phyloP scores from a whole-genome alignment of 2,797 vertebrate species.

The Remorina albescens region DNA sequence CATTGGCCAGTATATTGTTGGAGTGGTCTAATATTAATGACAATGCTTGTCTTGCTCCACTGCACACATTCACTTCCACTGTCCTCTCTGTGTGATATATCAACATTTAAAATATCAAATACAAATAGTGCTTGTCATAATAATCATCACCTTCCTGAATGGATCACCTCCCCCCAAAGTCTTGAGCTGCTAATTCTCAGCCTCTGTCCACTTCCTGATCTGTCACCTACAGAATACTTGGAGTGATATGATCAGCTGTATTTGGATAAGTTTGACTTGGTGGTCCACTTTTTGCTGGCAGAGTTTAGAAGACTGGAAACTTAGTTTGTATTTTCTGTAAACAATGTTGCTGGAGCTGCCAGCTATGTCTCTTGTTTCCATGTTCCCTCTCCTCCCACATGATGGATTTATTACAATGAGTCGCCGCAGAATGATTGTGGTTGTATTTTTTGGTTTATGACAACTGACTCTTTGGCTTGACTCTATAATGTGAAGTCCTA shows the following conservation, averaged over 20 bases:
- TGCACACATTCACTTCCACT: not conserved
- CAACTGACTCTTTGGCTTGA: not conserved
- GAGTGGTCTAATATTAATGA: not conserved
- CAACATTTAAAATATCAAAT: conserved; percentile 5
- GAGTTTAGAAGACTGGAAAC: not conserved
- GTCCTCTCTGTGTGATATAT: not conserved
- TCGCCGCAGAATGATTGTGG: not conserved
- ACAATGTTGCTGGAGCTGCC: not conserved
- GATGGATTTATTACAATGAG: not conserved
- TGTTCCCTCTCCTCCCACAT: not conserved
- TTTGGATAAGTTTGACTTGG: not conserved
- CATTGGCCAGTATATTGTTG: not conserved
- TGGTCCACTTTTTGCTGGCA: not conserved
- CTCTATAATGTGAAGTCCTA: not conserved
- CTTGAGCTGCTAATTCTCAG: conserved; percentile 33
- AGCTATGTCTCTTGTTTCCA: conserved; percentile 3
- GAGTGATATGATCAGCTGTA: conserved; percentile 8
- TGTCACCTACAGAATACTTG: not conserved
- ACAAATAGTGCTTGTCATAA: no score
- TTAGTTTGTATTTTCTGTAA: conserved; percentile 11
- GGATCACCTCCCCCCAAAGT: conserved; percentile 10
- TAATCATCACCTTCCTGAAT: conserved; percentile 22
- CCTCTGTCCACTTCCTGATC: conserved; percentile 20
- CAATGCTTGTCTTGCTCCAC: not conserved
- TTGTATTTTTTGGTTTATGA: not conserved